phyloP scores from a whole-genome alignment of 2,888 invertebrate genomes.

The Aphidius colemani region DNA sequence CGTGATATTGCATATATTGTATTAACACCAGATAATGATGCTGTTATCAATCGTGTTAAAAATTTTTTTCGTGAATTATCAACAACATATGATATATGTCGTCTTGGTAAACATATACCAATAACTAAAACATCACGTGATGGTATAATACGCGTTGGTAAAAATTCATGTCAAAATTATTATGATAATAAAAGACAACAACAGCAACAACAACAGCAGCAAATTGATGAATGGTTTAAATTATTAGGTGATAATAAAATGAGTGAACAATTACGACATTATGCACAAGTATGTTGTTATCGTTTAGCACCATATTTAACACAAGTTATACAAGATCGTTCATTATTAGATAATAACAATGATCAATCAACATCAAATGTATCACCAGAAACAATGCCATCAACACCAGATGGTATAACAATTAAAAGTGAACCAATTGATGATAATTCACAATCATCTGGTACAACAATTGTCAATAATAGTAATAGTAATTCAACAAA shows the following conservation, averaged over 20 bases:
- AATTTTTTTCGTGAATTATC: constrained; percentile 92
- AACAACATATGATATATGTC: constrained; percentile 91
- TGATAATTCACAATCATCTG: constrained; percentile 33
- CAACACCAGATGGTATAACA: constrained; percentile 55
- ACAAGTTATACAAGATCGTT: constrained; percentile 75
- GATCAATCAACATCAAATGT: constrained; percentile 62
- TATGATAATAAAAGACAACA: too few species aligned
- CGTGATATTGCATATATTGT: constrained; percentile 95
- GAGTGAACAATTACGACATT: constrained; percentile 83
- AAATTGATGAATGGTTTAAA: constrained; percentile 89
- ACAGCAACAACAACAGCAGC: too few species aligned
- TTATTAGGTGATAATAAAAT: constrained; percentile 79
- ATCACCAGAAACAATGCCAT: constrained; percentile 61
- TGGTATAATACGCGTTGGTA: constrained; percentile 84
- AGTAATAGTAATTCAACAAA: constrained; percentile 56
- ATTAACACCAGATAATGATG: constrained; percentile 90
- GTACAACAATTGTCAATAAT: constrained; percentile 46
- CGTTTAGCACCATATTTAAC: constrained; percentile 77
- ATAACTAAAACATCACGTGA: constrained; percentile 82
- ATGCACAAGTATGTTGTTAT: constrained; percentile 81
- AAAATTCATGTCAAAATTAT: constrained; percentile 67
- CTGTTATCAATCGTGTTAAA: constrained; percentile 76
- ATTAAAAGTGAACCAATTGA: constrained; percentile 54
- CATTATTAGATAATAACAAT: constrained; percentile 71
- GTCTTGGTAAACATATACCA: constrained; percentile 91